A percentile compares a stretch with the other conserved stretches of the same genome.
Evolutionary conservation across 2,888 invertebrate species (phyloP).

Genomic region (Drosophila atripex): DNA sequence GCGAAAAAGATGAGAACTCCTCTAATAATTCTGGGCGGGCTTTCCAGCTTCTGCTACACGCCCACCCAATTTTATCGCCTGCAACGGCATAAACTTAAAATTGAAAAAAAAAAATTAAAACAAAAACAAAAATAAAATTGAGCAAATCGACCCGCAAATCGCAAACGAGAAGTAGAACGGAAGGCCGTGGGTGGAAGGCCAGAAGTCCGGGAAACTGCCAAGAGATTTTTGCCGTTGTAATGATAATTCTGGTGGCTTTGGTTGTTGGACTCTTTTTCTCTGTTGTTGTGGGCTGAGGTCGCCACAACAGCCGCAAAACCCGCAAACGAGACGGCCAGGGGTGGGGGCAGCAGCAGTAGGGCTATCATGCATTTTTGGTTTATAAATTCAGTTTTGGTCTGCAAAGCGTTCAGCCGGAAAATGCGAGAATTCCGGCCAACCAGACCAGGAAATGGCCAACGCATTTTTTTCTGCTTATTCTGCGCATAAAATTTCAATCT

Average conservation of each 20-base stretch:
- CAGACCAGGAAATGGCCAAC: constrained; percentile 34
- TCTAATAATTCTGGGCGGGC: constrained; percentile 51
- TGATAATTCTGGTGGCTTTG: constrained; percentile 48
- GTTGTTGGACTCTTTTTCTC: constrained; percentile 19
- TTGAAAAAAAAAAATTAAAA: constrained; percentile 39
- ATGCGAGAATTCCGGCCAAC: constrained; percentile 39
- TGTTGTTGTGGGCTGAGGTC: constrained; percentile 21
- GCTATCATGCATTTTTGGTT: constrained; percentile 58
- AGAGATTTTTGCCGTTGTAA: constrained; percentile 53
- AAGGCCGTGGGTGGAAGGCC: constrained; percentile 3
- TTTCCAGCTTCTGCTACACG: constrained; percentile 35
- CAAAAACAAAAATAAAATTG: constrained; percentile 35
- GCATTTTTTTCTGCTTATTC: constrained; percentile 25
- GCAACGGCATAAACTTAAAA: constrained; percentile 42
- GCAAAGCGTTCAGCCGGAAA: constrained; percentile 67
- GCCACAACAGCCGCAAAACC: constrained; percentile 52
- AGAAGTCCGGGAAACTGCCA: constrained; percentile 27
- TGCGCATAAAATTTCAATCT: constrained; percentile 44
- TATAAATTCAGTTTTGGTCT: constrained; percentile 67
- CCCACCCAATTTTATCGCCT: constrained; percentile 62
- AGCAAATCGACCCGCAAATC: constrained; percentile 31
- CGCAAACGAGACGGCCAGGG: constrained; percentile 52
- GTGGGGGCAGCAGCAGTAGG: constrained; percentile 34
- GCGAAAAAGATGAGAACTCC: constrained; percentile 59
- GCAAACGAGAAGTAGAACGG: constrained; percentile 43